Percentiles rank a stretch among this genome's conserved stretches.
Conservation (phyloP, 2,797 vertebrate species). For the Sebastes jordani region DNA sequence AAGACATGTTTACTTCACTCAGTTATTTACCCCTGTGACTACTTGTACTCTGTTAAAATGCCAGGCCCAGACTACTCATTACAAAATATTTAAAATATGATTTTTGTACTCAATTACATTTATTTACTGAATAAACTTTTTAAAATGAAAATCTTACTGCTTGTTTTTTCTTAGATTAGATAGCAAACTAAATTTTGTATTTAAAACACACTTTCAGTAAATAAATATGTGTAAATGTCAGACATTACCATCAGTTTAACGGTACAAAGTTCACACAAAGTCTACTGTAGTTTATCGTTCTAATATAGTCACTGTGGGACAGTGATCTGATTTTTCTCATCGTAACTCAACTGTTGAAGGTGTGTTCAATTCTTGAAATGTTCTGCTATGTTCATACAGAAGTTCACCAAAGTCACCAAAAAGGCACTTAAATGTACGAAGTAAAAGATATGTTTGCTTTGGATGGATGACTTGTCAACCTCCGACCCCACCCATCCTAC, state of each 20-base stretch:
- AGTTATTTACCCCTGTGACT: background rate
- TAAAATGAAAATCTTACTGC: too few species aligned
- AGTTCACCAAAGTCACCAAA: background rate
- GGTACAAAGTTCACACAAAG: background rate
- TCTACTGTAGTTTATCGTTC: background rate
- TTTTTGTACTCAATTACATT: background rate
- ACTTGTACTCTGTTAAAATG: too few species aligned
- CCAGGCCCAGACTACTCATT: background rate
- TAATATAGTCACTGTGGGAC: background rate
- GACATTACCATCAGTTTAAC: background rate
- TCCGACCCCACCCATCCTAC: too few species aligned
- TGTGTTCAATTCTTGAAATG: background rate
- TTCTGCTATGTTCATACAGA: background rate
- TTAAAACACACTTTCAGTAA: too few species aligned
- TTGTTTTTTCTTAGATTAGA: too few species aligned
- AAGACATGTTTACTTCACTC: background rate
- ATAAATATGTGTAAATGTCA: background rate
- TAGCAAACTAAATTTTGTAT: too few species aligned
- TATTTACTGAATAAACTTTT: background rate
- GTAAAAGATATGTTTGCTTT: too few species aligned
- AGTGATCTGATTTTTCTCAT: background rate
- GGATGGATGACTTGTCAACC: too few species aligned
- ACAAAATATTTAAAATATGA: background rate
- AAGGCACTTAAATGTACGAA: too few species aligned
- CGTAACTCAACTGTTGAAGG: background rate